phyloP scores from a whole-genome alignment of 2,113 vertebrate species.

The Crotalus tigris region DNA sequence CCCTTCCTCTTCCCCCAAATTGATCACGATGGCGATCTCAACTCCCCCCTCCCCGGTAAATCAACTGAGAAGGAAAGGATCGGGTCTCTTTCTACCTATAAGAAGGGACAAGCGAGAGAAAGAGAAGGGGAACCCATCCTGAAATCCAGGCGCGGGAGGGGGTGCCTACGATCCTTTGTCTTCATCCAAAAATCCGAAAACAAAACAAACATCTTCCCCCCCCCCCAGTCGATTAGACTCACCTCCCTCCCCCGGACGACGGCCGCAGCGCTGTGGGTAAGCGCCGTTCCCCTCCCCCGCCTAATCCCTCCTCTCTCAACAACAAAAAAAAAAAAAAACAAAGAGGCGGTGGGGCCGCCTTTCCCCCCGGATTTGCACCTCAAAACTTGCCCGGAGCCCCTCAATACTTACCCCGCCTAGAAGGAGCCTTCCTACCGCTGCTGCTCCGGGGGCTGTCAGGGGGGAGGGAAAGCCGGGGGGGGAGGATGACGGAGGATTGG shows the following conservation, averaged over 20 bases:
- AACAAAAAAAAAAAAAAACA: slow-evolving; percentile 66
- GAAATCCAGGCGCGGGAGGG: background rate
- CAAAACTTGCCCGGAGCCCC: slow-evolving; percentile 61
- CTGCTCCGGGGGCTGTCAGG: slow-evolving; percentile 82
- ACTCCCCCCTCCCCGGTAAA: background rate
- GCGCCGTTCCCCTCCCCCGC: slow-evolving; percentile 42
- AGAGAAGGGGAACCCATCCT: background rate
- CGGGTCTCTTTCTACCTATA: background rate
- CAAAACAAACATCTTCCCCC: slow-evolving; percentile 1
- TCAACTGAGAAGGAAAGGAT: background rate
- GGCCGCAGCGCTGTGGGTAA: background rate
- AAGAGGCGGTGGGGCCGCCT: slow-evolving; percentile 66
- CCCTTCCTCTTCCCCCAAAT: background rate
- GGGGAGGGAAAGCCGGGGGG: slow-evolving; percentile 61
- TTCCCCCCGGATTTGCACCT: slow-evolving; percentile 77
- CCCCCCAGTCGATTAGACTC: background rate
- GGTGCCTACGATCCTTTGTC: background rate
- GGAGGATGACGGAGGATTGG: slow-evolving; percentile 87
- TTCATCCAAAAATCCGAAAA: background rate
- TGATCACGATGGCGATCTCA: background rate
- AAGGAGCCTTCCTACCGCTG: slow-evolving; percentile 71
- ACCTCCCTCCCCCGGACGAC: background rate
- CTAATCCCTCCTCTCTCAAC: slow-evolving; percentile 63
- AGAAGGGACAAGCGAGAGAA: background rate
- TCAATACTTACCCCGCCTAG: slow-evolving; percentile 76